Evolutionary conservation across 1,140 invertebrate species (phyloP).

Genomic region (Panagrolaimus sp.): DNA sequence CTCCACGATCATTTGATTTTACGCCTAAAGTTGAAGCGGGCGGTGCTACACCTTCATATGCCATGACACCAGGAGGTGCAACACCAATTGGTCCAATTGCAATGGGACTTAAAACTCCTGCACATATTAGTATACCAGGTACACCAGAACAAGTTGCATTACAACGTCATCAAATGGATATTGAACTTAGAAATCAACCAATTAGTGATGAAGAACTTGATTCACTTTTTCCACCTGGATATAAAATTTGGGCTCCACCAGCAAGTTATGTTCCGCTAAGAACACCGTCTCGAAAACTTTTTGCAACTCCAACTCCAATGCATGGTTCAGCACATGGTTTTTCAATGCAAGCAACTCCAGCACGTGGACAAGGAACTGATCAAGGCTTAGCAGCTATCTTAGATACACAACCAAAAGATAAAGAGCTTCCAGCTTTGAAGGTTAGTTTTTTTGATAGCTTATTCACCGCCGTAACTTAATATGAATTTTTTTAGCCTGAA

Average conservation of each 20-base stretch:
- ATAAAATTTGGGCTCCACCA: conserved; percentile 70
- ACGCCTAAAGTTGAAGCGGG: conserved; percentile 47
- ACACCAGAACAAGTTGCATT: conserved; percentile 97
- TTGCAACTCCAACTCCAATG: conserved; percentile 93
- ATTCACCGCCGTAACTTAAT: no score
- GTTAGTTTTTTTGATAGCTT: no score
- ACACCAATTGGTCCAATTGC: conserved; percentile 93
- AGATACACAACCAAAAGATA: conserved; percentile 88
- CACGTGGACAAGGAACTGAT: conserved; percentile 52
- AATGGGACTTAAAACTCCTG: conserved; percentile 94
- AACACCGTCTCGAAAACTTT: conserved; percentile 90
- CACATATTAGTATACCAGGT: conserved; percentile 82
- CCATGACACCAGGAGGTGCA: conserved; percentile 68
- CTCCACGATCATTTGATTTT: conserved; percentile 39
- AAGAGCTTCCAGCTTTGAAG: conserved; percentile 96
- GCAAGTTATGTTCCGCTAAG: conserved; percentile 81
- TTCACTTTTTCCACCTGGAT: conserved; percentile 90
- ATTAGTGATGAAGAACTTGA: conserved; percentile 94
- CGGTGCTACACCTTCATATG: conserved; percentile 48
- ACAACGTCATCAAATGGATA: conserved; percentile 96
- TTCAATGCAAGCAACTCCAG: conserved; percentile 74
- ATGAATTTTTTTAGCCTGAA: no score
- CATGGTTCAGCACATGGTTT: conserved; percentile 78
- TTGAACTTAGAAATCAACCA: conserved; percentile 91
- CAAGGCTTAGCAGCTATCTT: conserved; percentile 67